Conservation (phyloP, 1,140 invertebrate species). For the Drosophila arawakana region DNA sequence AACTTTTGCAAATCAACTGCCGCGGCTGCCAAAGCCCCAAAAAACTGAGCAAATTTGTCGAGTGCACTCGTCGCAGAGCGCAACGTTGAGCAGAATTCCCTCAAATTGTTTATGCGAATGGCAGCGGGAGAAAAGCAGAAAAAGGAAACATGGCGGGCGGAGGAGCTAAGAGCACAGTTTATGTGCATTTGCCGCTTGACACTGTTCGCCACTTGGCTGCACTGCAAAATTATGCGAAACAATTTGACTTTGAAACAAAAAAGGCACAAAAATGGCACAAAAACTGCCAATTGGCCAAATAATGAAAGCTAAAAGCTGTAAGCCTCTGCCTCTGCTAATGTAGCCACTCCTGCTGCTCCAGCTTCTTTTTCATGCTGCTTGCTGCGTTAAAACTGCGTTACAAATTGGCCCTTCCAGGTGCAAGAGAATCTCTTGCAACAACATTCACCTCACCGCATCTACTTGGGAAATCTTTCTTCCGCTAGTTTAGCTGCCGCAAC, state of each 20-base stretch:
- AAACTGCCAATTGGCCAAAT: slow-evolving; percentile 46
- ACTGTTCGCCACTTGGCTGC: slow-evolving; percentile 75
- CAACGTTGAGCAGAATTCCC: slow-evolving; percentile 50
- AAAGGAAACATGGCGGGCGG: too few relatives aligned
- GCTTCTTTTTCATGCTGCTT: slow-evolving; percentile 2
- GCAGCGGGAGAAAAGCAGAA: background rate
- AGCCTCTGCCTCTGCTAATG: background rate
- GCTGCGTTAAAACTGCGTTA: slow-evolving; percentile 69
- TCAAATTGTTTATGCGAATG: slow-evolving; percentile 65
- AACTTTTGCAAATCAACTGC: slow-evolving; percentile 66
- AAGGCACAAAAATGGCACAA: slow-evolving; percentile 18
- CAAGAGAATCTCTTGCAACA: slow-evolving; percentile 6
- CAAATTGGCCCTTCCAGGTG: slow-evolving; percentile 55
- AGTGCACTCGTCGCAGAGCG: slow-evolving; percentile 60
- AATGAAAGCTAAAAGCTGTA: slow-evolving; percentile 7
- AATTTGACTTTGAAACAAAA: slow-evolving; percentile 80
- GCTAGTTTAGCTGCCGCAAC: slow-evolving; percentile 57
- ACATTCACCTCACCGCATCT: slow-evolving; percentile 13
- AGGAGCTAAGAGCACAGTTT: slow-evolving; percentile 30
- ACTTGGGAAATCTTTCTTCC: slow-evolving; percentile 49
- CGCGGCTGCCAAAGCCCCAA: slow-evolving; percentile 46
- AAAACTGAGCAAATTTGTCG: slow-evolving; percentile 79
- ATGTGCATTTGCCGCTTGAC: slow-evolving; percentile 65
- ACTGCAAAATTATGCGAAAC: slow-evolving; percentile 74
- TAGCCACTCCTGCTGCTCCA: background rate